Evolutionary conservation across 2,888 invertebrate genomes (phyloP).

Genomic region (Macroteleia sp.): DNA sequence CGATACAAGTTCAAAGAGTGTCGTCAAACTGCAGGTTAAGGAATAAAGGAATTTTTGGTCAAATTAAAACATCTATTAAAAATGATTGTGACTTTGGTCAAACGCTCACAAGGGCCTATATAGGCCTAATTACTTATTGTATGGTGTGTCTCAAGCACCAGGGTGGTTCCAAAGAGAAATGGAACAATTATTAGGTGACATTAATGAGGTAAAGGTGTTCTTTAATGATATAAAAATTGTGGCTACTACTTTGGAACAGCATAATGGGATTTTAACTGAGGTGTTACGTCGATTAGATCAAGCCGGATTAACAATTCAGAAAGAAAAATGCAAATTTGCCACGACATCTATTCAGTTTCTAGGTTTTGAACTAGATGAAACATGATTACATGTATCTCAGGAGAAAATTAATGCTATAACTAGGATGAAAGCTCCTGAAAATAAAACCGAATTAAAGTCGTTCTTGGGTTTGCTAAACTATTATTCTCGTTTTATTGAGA

Average conservation of each 20-base stretch:
- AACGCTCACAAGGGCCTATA: neutral
- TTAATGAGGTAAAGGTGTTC: conserved; percentile 61
- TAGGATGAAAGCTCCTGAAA: neutral
- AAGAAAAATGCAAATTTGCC: conserved; percentile 71
- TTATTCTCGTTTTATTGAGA: conserved; percentile 33
- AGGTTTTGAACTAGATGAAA: conserved; percentile 65
- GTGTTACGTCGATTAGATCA: conserved; percentile 68
- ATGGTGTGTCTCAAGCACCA: conserved; percentile 35
- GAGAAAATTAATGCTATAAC: conserved; percentile 52
- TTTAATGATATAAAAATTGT: conserved; percentile 73
- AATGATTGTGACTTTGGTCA: conserved; percentile 55
- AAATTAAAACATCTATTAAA: conserved; percentile 70
- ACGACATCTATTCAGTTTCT: conserved; percentile 67
- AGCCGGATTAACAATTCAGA: conserved; percentile 70
- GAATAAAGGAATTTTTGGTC: conserved; percentile 65
- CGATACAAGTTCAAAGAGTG: conserved; percentile 28
- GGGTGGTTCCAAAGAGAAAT: conserved; percentile 60
- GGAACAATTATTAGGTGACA: conserved; percentile 21
- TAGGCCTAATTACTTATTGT: neutral
- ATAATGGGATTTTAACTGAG: conserved; percentile 67
- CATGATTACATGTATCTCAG: conserved; percentile 40
- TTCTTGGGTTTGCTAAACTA: conserved; percentile 42
- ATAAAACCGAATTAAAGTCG: conserved; percentile 5
- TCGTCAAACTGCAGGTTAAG: conserved; percentile 48
- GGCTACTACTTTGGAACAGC: conserved; percentile 63